Evolutionary conservation across 2,888 invertebrate genomes (phyloP).

Genomic region (Melieria picta): DNA sequence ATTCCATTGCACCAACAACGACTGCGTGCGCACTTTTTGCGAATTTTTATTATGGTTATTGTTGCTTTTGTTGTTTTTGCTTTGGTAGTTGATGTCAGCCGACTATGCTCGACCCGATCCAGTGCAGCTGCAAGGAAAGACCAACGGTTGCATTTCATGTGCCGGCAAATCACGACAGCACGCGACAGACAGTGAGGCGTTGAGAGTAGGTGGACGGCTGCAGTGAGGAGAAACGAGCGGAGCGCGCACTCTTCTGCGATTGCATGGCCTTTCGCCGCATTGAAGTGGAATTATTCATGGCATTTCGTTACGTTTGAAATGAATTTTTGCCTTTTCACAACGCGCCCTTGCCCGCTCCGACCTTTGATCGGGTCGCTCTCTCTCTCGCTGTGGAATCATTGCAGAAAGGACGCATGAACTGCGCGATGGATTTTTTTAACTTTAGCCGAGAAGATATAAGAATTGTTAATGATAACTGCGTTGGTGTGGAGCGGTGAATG

Average conservation of each 20-base stretch:
- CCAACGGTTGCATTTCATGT: neutral
- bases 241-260: conserved; percentile 43
- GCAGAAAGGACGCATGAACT: too few relatives aligned
- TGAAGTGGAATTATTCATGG: conserved; percentile 61
- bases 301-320: conserved; percentile 47
- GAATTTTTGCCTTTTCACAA: conserved; percentile 18
- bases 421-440: too few relatives aligned
- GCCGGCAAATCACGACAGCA: neutral
- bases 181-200: neutral
- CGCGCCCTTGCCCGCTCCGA: too few relatives aligned
- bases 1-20: too few relatives aligned
- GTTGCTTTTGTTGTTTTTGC: neutral
- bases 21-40: neutral
- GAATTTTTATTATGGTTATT: neutral
- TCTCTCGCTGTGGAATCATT: too few relatives aligned
- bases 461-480: too few relatives aligned
- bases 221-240: neutral
- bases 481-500: too few relatives aligned
- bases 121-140: too few relatives aligned
- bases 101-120: too few relatives aligned
- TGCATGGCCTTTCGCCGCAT: conserved; percentile 44
- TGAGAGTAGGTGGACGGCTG: neutral
- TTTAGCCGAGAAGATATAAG: too few relatives aligned
- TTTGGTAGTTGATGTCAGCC: neutral
- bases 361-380: too few relatives aligned